These are phyloP conservation scores for Valencia hispanica DNA, from an alignment of 2,797 vertebrate species.

Conservation along the genomic window DNA sequence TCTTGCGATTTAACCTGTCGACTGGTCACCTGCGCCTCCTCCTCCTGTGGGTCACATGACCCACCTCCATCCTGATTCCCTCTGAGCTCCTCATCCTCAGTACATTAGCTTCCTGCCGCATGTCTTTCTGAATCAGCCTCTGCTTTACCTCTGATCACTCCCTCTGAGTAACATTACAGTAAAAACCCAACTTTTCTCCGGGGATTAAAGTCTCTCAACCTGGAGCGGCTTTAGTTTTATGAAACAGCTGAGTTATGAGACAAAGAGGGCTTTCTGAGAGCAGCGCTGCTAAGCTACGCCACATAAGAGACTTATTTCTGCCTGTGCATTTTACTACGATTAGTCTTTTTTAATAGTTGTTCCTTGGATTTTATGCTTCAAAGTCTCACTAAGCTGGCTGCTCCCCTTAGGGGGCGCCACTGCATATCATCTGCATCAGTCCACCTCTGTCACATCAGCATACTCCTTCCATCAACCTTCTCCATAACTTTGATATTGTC, in stretches of 20 bases:
- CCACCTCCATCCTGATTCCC: not conserved
- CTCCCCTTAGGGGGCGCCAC: not conserved
- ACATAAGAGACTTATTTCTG: not conserved
- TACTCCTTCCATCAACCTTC: too few species aligned
- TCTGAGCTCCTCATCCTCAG: not conserved
- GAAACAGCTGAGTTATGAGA: not conserved
- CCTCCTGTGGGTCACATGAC: not conserved
- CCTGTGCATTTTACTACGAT: not conserved
- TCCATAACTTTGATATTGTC: not conserved
- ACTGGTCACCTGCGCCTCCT: not conserved
- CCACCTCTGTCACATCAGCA: not conserved
- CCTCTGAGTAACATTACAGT: not conserved
- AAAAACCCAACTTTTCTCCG: not conserved
- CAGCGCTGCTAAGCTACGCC: not conserved
- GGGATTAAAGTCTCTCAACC: not conserved
- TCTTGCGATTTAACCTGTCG: not conserved
- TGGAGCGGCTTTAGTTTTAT: not conserved
- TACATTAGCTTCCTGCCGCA: not conserved
- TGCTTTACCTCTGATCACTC: not conserved
- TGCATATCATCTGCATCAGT: not conserved
- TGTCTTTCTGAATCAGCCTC: not conserved
- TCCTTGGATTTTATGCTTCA: not conserved
- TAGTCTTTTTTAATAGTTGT: not conserved
- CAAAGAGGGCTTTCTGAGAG: not conserved
- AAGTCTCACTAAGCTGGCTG: not conserved